Percentiles rank a stretch among this genome's conserved stretches.
phyloP scores from a whole-genome alignment of 2,888 invertebrate species.

The Hydroisotoma schaefferi region DNA sequence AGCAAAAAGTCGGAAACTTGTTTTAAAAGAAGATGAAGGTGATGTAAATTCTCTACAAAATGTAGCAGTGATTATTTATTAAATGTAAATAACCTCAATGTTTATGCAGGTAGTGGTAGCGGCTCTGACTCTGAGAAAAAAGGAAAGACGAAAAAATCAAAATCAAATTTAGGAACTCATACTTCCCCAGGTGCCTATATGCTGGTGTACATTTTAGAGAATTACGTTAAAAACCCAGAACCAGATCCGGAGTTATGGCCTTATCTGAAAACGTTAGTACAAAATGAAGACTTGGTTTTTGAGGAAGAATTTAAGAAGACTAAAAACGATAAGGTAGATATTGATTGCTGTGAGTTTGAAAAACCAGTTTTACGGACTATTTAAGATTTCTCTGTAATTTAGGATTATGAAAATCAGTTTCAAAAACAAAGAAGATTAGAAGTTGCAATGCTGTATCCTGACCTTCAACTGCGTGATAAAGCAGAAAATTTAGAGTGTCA shows the following conservation, averaged over 20 bases:
- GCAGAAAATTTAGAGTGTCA: background rate
- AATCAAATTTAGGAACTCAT: slow-evolving; percentile 51
- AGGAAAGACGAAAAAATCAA: slow-evolving; percentile 45
- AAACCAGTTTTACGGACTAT: background rate
- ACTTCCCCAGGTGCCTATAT: slow-evolving; percentile 62
- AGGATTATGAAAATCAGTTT: slow-evolving; percentile 28
- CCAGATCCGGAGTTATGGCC: slow-evolving; percentile 48
- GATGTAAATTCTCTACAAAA: background rate
- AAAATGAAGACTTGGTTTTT: slow-evolving; percentile 52
- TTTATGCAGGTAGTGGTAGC: slow-evolving; percentile 1
- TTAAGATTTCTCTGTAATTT: background rate
- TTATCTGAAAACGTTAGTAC: slow-evolving; percentile 50
- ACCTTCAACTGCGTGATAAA: slow-evolving; percentile 14
- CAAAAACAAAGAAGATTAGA: slow-evolving; percentile 22
- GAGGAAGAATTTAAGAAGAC: slow-evolving; percentile 52
- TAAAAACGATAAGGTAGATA: slow-evolving; percentile 49
- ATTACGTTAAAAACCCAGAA: slow-evolving; percentile 33
- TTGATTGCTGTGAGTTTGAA: background rate
- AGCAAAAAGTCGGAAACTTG: slow-evolving; percentile 18
- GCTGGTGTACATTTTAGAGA: slow-evolving; percentile 59
- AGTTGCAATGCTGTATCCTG: slow-evolving; percentile 26
- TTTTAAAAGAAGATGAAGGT: slow-evolving; percentile 23
- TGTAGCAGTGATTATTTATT: too few species aligned
- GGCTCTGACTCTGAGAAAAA: slow-evolving; percentile 10
- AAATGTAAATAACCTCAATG: slow-evolving; percentile 36